Conservation (phyloP, 2,113 vertebrate species). For the Sprattus sprattus region DNA sequence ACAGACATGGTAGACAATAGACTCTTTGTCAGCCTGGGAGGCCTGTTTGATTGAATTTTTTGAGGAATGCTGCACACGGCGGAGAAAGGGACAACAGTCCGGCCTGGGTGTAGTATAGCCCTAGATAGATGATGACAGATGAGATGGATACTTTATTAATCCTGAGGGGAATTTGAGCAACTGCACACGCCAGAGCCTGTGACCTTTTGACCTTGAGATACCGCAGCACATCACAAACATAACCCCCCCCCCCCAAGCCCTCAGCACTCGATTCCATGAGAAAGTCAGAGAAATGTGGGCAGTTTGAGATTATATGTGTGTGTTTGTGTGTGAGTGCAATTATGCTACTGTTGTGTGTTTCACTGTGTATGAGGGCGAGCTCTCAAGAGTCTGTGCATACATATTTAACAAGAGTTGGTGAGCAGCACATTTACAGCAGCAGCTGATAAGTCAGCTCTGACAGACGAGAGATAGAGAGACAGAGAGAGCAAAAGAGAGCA, state of each 20-base stretch:
- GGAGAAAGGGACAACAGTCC: neutral
- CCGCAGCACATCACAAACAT: neutral
- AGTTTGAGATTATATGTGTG: neutral
- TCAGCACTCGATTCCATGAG: neutral
- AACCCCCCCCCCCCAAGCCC: no score
- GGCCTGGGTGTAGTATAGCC: neutral
- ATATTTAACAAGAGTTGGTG: neutral
- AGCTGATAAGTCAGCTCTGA: neutral
- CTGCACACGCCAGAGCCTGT: neutral
- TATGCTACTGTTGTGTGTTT: neutral
- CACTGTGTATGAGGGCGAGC: neutral
- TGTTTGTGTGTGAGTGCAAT: neutral
- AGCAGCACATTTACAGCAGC: neutral
- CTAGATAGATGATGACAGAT: no score
- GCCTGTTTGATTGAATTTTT: conserved; percentile 10
- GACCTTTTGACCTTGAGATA: neutral
- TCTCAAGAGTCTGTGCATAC: neutral
- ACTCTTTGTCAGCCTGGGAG: neutral
- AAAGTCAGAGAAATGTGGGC: neutral
- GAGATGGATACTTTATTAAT: no score
- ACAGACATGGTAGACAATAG: neutral
- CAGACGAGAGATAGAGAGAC: neutral
- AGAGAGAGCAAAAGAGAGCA: no score
- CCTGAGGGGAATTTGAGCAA: no score
- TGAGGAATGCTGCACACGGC: neutral